A percentile compares a stretch with the other conserved stretches of the same genome.
These are phyloP conservation scores for Lepetodrilus schrolli DNA, from an alignment of 2,888 invertebrate genomes.

Conservation along the genomic window DNA sequence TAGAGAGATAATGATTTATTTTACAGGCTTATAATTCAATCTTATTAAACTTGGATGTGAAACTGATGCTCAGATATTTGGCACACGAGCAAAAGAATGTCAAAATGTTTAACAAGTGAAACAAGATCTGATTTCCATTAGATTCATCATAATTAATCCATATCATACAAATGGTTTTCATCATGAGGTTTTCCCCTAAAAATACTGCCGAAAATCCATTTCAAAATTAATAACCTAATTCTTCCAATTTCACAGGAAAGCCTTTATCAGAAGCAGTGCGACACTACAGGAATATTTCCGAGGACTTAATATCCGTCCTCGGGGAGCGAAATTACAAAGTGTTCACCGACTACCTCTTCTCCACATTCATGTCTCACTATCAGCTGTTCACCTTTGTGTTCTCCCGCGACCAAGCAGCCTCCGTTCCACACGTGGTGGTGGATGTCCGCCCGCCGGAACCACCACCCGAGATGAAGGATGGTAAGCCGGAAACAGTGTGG, in stretches of 20 bases:
- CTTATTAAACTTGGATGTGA: no score
- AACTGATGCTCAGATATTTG: no score
- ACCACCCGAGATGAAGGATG: conserved; percentile 49
- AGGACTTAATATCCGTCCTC: conserved; percentile 43
- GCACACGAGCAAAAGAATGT: no score
- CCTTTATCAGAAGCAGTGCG: conserved; percentile 57
- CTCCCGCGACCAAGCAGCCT: conserved; percentile 32
- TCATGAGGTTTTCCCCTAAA: no score
- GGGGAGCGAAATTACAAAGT: conserved; percentile 61
- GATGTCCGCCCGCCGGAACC: conserved; percentile 55
- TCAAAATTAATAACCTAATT: no score
- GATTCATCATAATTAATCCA: no score
- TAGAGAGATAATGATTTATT: no score
- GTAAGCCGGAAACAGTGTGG: conserved; percentile 58
- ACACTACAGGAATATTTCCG: conserved; percentile 50
- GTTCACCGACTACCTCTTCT: conserved; percentile 65
- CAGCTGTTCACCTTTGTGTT: conserved; percentile 69
- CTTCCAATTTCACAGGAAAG: conserved; percentile 35
- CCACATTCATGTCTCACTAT: conserved; percentile 66
- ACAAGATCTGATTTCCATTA: no score
- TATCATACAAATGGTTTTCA: no score
- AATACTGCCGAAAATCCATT: no score
- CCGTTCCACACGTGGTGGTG: conserved; percentile 40
- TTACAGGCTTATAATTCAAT: no score
- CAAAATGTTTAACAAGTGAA: no score